Base-by-base conservation (phyloP, 2,888 invertebrate genomes). In the Mesorhabditis belari region DNA sequence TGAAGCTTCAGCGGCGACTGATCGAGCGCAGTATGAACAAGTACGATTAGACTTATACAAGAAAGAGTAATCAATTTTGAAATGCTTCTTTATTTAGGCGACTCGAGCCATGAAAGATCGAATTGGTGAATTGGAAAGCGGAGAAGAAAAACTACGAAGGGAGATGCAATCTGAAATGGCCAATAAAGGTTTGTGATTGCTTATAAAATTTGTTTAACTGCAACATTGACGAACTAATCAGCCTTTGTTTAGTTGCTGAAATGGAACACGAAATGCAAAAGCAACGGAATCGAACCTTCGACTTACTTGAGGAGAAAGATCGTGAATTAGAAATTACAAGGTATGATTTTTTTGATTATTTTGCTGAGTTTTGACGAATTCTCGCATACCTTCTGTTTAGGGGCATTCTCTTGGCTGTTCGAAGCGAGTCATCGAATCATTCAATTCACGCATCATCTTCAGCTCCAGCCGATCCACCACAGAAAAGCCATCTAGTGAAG, bases 281-380 rank as follows among this genome's bases (percentile, higher is more conserved):
- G n/a, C 91, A 91, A 79, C 84, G 92, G 0, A 88, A 89, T 58
- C 84, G 91, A 44, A 90, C 90, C 35, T 84, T 90, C n/a, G 71
- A 74, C 50, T 64, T 75, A 27, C 54, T 77, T 50, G 73, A 70
- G 2, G 74, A 75, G 54, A 77, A 77, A 61, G 75, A 77, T 28
- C 57, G 63, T 21, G 77, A 77, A 56, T 62, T 78, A 21, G 77
- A 77, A 53, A 61, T 67, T 4, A 71, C 74, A 0, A 69, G 68
- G 72, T 73, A 49, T 35, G 12, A n/a, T 17, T 17, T 35, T 2
- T n/a, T 17, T 35, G 12, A 35, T 1, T n/a, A 17, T 35, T 35
- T 1, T 35, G 44, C 12, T n/a, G 12, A 35, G 44, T 35, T n/a
- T n/a, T n/a, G n/a, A n/a, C n/a, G n/a, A n/a, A n/a, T n/a, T n/a